These are phyloP conservation scores for Gallinago undulata DNA, from an alignment of 2,113 vertebrate species.

Conservation along the genomic window DNA sequence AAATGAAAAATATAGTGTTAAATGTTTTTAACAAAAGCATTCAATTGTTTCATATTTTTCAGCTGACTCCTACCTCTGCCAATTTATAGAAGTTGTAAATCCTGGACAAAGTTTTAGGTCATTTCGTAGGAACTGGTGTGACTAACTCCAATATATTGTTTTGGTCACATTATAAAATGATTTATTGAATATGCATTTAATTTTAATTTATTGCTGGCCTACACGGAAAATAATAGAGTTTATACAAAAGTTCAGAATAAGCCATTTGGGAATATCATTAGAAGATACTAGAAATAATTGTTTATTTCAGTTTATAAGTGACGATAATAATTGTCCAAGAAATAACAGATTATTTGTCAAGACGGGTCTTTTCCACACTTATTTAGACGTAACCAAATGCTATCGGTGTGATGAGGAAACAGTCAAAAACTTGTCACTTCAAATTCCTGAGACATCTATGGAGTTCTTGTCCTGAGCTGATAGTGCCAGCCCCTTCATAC, in stretches of 20 bases:
- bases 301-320: neutral
- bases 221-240: neutral
- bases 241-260: neutral
- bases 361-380: neutral
- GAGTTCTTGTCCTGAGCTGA: neutral
- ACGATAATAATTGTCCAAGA: neutral
- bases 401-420: neutral
- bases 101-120: neutral
- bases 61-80: neutral
- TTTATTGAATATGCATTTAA: neutral
- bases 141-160: neutral
- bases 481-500: neutral
- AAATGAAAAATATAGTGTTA: constrained; percentile 25
- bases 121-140: neutral
- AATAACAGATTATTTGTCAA: neutral
- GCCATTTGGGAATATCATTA: neutral
- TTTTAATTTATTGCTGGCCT: neutral
- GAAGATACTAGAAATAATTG: neutral
- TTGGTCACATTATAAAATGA: neutral
- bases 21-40: constrained; percentile 10
- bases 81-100: constrained; percentile 6
- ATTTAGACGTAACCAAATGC: neutral
- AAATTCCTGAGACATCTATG: neutral
- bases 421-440: neutral
- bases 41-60: constrained; percentile 13